Conservation (phyloP, 2,797 vertebrate genomes). For the Prionace glauca region DNA sequence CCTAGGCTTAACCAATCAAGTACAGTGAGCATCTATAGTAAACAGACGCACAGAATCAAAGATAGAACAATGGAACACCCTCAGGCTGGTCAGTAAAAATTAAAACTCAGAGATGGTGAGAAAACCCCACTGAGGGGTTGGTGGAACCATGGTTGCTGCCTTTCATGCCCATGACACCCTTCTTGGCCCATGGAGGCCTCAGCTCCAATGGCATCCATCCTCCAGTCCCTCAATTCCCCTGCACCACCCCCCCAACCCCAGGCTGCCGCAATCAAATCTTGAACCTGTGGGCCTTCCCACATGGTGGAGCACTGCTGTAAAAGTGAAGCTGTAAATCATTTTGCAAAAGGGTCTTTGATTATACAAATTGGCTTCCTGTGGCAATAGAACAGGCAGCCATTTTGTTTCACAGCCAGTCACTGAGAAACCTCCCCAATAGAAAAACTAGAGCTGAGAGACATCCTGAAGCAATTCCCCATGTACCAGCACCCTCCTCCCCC, state of each 20-base stretch:
- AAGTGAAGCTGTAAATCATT: not conserved
- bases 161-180: not conserved
- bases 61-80: not conserved
- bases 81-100: not conserved
- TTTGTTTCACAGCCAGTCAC: too few relatives aligned
- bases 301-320: too few relatives aligned
- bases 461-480: not conserved
- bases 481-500: too few relatives aligned
- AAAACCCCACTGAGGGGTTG: not conserved
- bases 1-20: too few relatives aligned
- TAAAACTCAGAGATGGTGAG: not conserved
- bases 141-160: not conserved
- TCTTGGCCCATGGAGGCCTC: too few relatives aligned
- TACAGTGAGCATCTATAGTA: too few relatives aligned
- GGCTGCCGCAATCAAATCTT: not conserved
- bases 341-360: not conserved
- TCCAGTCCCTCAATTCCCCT: too few relatives aligned
- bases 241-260: too few relatives aligned
- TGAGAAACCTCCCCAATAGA: too few relatives aligned
- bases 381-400: not conserved
- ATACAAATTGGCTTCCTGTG: not conserved
- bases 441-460: not conserved
- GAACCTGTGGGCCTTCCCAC: not conserved
- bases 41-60: too few relatives aligned
- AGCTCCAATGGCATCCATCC: not conserved